Evolutionary conservation across 2,888 invertebrate genomes (phyloP).

Genomic region (Leuctra nigra): DNA sequence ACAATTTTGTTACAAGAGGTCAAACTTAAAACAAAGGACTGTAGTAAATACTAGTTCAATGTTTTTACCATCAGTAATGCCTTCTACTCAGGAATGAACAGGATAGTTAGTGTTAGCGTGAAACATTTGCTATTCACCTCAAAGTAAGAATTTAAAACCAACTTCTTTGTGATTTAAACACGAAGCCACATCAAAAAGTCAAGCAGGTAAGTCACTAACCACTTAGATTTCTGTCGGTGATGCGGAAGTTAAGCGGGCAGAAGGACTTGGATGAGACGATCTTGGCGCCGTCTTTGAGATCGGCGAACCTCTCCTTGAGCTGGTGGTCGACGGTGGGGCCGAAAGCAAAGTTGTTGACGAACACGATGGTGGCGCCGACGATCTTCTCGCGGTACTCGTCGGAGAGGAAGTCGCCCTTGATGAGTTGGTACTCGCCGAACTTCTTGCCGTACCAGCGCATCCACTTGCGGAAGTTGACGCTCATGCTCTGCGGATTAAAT

Average conservation of each 20-base stretch:
- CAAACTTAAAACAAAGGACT: no score
- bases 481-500: constrained; percentile 81
- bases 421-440: constrained; percentile 81
- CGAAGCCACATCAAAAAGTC: background rate
- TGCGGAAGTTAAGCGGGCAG: constrained; percentile 96
- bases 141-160: no score
- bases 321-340: constrained; percentile 96
- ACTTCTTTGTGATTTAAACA: no score
- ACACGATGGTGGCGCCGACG: constrained; percentile 89
- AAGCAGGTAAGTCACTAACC: constrained; percentile 45
- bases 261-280: constrained; percentile 99
- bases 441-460: constrained; percentile 98
- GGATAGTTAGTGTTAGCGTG: no score
- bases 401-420: constrained; percentile 91
- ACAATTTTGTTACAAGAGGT: no score
- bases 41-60: no score
- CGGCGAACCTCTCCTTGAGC: constrained; percentile 92
- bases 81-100: no score
- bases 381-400: constrained; percentile 92
- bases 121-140: no score
- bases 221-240: constrained; percentile 94
- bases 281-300: constrained; percentile 89
- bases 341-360: constrained; percentile 99
- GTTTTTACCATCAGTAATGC: no score
- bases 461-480: constrained; percentile 84